A percentile compares a stretch with the other conserved stretches of the same genome.
Evolutionary conservation across 2,113 vertebrate species (phyloP).

Genomic region (Tragelaphus scriptus): DNA sequence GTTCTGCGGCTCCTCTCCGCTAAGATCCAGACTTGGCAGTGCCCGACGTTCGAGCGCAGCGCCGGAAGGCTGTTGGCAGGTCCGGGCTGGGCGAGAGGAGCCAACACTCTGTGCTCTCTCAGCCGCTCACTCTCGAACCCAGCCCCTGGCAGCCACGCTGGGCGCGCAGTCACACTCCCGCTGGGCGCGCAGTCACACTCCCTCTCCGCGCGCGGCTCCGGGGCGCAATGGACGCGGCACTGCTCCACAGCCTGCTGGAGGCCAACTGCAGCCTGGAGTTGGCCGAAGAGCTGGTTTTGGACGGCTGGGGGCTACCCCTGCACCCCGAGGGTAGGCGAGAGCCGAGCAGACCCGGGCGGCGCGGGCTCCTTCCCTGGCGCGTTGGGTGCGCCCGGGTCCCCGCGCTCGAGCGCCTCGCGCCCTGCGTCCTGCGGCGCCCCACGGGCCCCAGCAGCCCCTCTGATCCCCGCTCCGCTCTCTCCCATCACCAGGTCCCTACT

Average conservation of each 20-base stretch:
- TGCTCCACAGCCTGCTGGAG: conserved; percentile 88
- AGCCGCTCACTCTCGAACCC: not conserved
- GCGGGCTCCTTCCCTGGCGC: not conserved
- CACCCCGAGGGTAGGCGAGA: conserved; percentile 87
- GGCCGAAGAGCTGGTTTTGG: conserved; percentile 85
- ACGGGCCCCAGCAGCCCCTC: not conserved
- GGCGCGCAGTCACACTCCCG: not conserved
- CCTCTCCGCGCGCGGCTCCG: not conserved
- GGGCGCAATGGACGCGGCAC: conserved; percentile 84
- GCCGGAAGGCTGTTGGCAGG: not conserved
- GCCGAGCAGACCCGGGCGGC: not conserved
- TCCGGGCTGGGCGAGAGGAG: not conserved
- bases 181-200: not conserved
- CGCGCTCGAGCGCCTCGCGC: not conserved
- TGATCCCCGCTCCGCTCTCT: conserved; percentile 29
- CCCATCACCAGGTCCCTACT: conserved; percentile 55
- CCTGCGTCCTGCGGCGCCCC: not conserved
- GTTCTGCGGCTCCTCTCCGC: not conserved
- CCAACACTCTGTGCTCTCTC: not conserved
- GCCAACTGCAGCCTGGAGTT: conserved; percentile 92
- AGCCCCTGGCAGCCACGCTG: not conserved
- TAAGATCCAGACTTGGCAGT: not conserved
- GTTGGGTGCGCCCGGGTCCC: not conserved
- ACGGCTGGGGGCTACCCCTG: conserved; percentile 83
- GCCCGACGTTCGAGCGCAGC: not conserved